Conservation (phyloP, 2,888 invertebrate genomes). For the Resseliella maxima region DNA sequence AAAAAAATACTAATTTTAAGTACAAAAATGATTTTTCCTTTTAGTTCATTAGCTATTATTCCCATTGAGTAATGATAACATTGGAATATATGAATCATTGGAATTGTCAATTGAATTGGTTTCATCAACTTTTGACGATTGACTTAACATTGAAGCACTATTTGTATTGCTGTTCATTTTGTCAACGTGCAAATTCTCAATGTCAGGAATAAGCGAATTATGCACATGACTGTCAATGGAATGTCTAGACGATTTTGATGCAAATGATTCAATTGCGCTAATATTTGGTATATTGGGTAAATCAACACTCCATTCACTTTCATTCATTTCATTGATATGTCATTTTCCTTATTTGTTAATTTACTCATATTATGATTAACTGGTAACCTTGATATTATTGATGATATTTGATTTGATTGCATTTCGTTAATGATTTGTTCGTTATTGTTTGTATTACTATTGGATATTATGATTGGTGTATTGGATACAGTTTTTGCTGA, state of each 20-base stretch:
- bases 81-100: conserved; percentile 13
- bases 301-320: neutral
- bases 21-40: neutral
- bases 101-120: neutral
- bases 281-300: neutral
- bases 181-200: neutral
- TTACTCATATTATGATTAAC: neutral
- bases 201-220: neutral
- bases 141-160: neutral
- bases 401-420: conserved; percentile 43
- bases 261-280: neutral
- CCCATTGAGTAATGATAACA: neutral
- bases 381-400: neutral
- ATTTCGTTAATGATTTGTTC: neutral
- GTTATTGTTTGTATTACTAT: too few species aligned
- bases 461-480: too few species aligned
- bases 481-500: neutral
- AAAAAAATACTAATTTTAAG: too few species aligned
- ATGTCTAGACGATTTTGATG: neutral
- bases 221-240: neutral
- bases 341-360: neutral
- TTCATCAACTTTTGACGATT: neutral
- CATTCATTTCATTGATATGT: neutral
- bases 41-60: neutral
- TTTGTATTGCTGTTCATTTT: neutral